Base-by-base conservation (phyloP, 2,113 vertebrate species). In the Acanthisitta chloris region DNA sequence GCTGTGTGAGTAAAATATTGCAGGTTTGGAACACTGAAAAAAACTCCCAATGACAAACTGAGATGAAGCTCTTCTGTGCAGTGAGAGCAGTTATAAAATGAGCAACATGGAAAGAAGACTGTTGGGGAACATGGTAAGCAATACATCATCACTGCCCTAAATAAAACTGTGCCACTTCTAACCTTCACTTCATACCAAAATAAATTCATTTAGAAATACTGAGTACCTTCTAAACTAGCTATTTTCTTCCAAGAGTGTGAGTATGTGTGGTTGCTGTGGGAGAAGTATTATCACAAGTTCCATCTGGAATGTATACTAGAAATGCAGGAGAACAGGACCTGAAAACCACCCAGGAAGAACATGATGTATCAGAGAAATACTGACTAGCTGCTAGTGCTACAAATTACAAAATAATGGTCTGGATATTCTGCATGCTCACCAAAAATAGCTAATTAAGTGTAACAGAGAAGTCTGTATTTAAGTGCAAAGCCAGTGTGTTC, bases 151-250 rank as follows among this genome's bases (percentile, higher is more conserved):
- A 54, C 62, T 1, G 2, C 66, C 90, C n/a, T 79, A 86, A 82
- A 54, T 66, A 91, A 96, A 95, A 70, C 67, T 74, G 69, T 83
- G 78, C 61, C 81, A 94, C 51, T 82, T 86, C 70, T 65, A 89
- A 88, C 28, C 88, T 90, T 70, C 94, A 91, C 71, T 92, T 96
- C 87, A 79, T 86, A 72, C 51, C 71, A 90, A 93, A 96, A 21
- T 24, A 9, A 94, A 86, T 61, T 87, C 66, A 94, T 78, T 85
- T 86, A 79, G 78, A 96, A 92, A 91, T 62, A 91, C 17, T 81
- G 67, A 66, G 10, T 40, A 83, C 48, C 38, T 94, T 93, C 69
- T 69, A 92, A 81, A 83, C 52, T 29, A 85, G 59, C 8, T 55
- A 9, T 38, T 80, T 82, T 46, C 43, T 91, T 52, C 31, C 46